Conservation (phyloP, 2,888 invertebrate species). For the Agriopis aurantiaria region DNA sequence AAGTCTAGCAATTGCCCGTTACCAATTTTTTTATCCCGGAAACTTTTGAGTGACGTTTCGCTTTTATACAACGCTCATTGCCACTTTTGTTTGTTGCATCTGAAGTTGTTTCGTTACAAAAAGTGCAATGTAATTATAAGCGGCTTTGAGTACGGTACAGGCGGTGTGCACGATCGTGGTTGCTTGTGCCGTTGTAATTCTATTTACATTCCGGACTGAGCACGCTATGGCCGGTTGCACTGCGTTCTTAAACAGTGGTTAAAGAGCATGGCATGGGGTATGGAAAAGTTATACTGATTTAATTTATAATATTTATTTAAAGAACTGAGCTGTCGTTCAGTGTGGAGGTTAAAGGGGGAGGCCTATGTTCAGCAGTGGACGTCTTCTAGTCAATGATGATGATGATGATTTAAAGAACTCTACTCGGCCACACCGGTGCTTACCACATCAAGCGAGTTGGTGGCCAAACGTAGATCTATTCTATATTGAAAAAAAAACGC, state of each 20-base stretch:
- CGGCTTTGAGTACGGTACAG: conserved; percentile 23
- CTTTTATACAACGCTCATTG: conserved; percentile 18
- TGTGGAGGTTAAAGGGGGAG: too few relatives aligned
- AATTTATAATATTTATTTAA: too few relatives aligned
- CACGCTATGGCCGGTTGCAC: conserved; percentile 42
- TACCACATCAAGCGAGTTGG: too few relatives aligned
- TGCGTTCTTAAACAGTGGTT: conserved; percentile 21
- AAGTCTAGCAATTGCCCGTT: conserved; percentile 13
- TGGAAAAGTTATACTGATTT: neutral
- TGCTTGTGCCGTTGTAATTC: conserved; percentile 65
- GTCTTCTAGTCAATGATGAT: too few relatives aligned
- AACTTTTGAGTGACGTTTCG: neutral
- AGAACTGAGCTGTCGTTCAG: too few relatives aligned
- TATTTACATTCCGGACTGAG: conserved; percentile 65
- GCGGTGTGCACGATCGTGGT: conserved; percentile 49
- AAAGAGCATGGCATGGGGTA: neutral
- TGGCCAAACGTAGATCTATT: too few relatives aligned
- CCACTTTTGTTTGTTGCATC: conserved; percentile 14
- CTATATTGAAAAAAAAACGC: too few relatives aligned
- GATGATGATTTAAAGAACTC: too few relatives aligned
- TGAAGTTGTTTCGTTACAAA: conserved; percentile 11
- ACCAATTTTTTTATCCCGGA: conserved; percentile 4
- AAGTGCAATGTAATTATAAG: conserved; percentile 37
- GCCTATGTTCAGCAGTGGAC: too few relatives aligned
- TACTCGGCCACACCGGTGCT: too few relatives aligned